Conservation (phyloP, 2,888 invertebrate species). For the Pheosia tremula region DNA sequence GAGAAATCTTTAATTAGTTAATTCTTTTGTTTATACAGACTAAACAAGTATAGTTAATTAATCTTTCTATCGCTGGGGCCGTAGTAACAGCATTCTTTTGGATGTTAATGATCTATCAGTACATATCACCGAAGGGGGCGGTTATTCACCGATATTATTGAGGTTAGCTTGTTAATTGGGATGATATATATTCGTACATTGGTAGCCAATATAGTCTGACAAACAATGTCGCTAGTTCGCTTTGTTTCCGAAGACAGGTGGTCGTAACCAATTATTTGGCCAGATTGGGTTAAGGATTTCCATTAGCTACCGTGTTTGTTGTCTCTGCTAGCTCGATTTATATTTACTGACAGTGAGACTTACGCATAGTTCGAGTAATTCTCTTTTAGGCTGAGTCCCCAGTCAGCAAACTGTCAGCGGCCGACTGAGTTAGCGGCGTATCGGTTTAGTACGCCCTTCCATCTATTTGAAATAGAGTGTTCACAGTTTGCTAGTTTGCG, state of each 20-base stretch:
- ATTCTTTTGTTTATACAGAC: slow-evolving; percentile 16
- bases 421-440: too few relatives aligned
- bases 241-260: slow-evolving; percentile 62
- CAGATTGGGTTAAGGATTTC: slow-evolving; percentile 61
- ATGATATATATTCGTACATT: slow-evolving; percentile 52
- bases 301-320: slow-evolving; percentile 53
- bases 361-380: not conserved
- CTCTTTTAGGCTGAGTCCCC: too few relatives aligned
- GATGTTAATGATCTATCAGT: slow-evolving; percentile 64
- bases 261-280: slow-evolving; percentile 61
- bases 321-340: slow-evolving; percentile 42
- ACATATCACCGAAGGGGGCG: slow-evolving; percentile 49
- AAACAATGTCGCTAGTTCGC: slow-evolving; percentile 60
- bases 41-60: slow-evolving; percentile 71
- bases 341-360: slow-evolving; percentile 30
- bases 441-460: too few relatives aligned
- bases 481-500: too few relatives aligned
- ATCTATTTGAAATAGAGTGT: too few relatives aligned
- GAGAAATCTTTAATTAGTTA: too few relatives aligned
- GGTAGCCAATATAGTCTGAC: slow-evolving; percentile 61
- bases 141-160: slow-evolving; percentile 59
- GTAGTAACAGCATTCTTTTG: slow-evolving; percentile 31
- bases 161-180: slow-evolving; percentile 64
- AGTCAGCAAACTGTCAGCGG: too few relatives aligned
- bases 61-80: slow-evolving; percentile 49